phyloP scores from a whole-genome alignment of 2,888 invertebrate genomes.

The Tachina fera region DNA sequence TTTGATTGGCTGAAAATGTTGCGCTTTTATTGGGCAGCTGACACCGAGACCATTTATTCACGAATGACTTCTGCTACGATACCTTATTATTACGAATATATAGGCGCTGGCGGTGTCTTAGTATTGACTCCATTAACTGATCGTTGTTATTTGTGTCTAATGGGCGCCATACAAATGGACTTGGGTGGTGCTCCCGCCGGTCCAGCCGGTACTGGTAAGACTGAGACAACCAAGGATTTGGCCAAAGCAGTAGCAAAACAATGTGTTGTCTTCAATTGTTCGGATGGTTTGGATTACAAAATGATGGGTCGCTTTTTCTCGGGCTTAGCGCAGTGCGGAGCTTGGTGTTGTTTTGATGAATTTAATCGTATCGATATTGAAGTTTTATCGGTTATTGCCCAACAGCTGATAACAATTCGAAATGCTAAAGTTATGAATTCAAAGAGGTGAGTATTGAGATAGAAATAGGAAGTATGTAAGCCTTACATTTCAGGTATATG shows the following conservation, averaged over 20 bases:
- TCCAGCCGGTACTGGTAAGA: conserved; percentile 94
- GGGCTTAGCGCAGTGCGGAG: conserved; percentile 94
- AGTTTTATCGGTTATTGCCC: conserved; percentile 94
- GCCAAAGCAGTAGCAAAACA: conserved; percentile 94
- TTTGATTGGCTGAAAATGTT: conserved; percentile 97
- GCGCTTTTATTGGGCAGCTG: conserved; percentile 93
- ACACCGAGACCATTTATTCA: conserved; percentile 90
- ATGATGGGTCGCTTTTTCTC: conserved; percentile 95
- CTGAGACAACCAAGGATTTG: conserved; percentile 95
- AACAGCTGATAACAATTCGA: conserved; percentile 93
- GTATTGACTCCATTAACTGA: conserved; percentile 96
- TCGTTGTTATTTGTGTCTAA: conserved; percentile 92
- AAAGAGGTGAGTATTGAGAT: conserved; percentile 77
- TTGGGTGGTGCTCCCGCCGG: conserved; percentile 95
- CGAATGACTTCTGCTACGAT: conserved; percentile 94
- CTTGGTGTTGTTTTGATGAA: conserved; percentile 97
- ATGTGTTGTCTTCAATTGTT: conserved; percentile 96
- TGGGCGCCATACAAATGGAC: conserved; percentile 95
- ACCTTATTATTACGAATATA: conserved; percentile 94
- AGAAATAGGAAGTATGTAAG: background rate
- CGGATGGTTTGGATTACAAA: conserved; percentile 87
- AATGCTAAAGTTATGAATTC: conserved; percentile 91
- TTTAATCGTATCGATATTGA: conserved; percentile 96
- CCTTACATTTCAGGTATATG: background rate
- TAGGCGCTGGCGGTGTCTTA: conserved; percentile 92